Evolutionary conservation across 2,888 invertebrate genomes (phyloP).

Genomic region (Hemaris fuciformis): DNA sequence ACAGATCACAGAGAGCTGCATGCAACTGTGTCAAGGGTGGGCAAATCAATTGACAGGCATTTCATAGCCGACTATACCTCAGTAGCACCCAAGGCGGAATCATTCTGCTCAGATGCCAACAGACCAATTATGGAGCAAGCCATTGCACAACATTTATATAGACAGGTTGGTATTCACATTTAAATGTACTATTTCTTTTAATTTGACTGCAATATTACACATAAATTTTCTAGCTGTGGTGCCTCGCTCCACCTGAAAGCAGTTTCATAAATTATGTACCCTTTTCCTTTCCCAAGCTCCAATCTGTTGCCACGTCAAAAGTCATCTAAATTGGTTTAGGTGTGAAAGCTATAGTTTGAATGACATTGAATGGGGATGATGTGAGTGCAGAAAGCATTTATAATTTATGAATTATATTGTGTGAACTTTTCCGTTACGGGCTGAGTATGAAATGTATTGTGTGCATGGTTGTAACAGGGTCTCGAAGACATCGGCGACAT

Average conservation of each 20-base stretch:
- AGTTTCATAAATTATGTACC: too few species aligned
- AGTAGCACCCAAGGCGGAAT: conserved; percentile 90
- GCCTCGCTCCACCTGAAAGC: too few species aligned
- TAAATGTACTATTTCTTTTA: neutral
- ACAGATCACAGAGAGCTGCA: conserved; percentile 75
- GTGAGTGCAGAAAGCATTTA: too few species aligned
- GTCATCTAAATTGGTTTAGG: too few species aligned
- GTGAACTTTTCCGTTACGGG: too few species aligned
- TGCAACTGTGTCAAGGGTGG: conserved; percentile 92
- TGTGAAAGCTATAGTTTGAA: too few species aligned
- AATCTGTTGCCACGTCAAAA: too few species aligned
- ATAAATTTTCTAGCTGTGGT: too few species aligned
- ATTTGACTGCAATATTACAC: neutral
- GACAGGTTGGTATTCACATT: conserved; percentile 83
- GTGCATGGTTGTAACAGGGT: conserved; percentile 64
- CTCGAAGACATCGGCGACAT: conserved; percentile 95
- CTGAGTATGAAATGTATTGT: too few species aligned
- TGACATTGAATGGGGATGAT: too few species aligned
- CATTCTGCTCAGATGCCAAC: conserved; percentile 86
- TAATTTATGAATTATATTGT: too few species aligned
- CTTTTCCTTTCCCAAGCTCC: too few species aligned
- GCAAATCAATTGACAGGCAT: conserved; percentile 97
- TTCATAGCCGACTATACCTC: conserved; percentile 95
- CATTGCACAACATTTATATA: conserved; percentile 96
- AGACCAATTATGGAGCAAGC: conserved; percentile 83